These are phyloP conservation scores for Microcebus ravelobensis DNA, from an alignment of 2,113 vertebrate species.

Conservation along the genomic window DNA sequence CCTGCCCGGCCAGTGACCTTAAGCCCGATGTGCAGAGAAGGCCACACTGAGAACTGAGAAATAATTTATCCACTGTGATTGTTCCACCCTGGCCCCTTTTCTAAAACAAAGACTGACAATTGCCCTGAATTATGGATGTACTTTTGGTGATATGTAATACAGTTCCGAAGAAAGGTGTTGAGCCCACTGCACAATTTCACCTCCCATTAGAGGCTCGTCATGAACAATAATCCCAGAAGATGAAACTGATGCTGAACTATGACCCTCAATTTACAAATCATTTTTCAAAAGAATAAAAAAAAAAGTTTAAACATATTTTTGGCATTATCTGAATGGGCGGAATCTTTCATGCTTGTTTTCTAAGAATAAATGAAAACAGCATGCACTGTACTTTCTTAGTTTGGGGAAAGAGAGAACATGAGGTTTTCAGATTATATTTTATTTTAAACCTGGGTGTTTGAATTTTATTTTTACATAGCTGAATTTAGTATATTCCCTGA, in stretches of 20 bases:
- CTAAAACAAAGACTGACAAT: conserved; percentile 82
- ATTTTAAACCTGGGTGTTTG: conserved; percentile 80
- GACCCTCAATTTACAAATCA: conserved; percentile 73
- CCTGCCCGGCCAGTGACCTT: conserved; percentile 82
- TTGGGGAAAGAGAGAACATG: conserved; percentile 5
- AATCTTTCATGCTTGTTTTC: conserved; percentile 64
- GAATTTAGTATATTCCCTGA: conserved; percentile 83
- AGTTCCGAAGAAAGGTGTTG: conserved; percentile 45
- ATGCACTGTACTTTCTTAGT: conserved; percentile 51
- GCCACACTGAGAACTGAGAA: conserved; percentile 79
- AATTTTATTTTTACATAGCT: conserved; percentile 78
- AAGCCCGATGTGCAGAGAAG: conserved; percentile 77
- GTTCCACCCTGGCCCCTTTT: conserved; percentile 70
- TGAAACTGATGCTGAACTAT: conserved; percentile 61
- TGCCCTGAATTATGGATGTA: conserved; percentile 77
- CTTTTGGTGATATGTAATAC: conserved; percentile 61
- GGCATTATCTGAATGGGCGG: conserved; percentile 64
- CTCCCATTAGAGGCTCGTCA: conserved; percentile 62
- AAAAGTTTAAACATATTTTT: conserved; percentile 51
- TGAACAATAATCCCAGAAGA: conserved; percentile 64
- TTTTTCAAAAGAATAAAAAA: conserved; percentile 64
- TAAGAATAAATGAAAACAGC: conserved; percentile 72
- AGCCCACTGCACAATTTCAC: conserved; percentile 54
- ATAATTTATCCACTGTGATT: conserved; percentile 80
- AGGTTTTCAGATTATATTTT: conserved; percentile 69